phyloP scores from a whole-genome alignment of 2,113 vertebrate species.

The Prinia subflava region DNA sequence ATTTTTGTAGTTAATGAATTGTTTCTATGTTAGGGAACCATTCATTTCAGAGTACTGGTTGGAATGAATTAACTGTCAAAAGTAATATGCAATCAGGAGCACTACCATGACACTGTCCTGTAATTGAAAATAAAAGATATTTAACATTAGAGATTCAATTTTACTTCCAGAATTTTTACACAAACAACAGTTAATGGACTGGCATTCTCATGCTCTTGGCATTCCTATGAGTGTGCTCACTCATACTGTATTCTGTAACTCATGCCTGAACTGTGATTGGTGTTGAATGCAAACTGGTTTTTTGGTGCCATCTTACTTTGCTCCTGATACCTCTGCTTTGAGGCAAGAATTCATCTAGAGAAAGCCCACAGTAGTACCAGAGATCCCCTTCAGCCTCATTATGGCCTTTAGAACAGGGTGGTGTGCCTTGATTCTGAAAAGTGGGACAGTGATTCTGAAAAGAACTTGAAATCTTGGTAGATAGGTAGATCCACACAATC shows the following conservation, averaged over 20 bases:
- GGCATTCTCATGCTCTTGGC: background rate
- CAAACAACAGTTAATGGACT: background rate
- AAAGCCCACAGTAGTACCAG: background rate
- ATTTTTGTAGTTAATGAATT: background rate
- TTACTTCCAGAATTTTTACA: background rate
- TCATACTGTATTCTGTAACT: background rate
- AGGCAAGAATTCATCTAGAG: background rate
- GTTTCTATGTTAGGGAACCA: background rate
- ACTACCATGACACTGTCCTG: background rate
- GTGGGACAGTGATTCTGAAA: background rate
- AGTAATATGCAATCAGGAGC: background rate
- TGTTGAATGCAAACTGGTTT: background rate
- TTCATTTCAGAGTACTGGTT: background rate
- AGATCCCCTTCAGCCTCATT: background rate
- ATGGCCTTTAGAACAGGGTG: background rate
- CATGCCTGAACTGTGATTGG: background rate
- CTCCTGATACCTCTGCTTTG: background rate
- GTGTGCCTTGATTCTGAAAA: background rate
- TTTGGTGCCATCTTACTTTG: background rate
- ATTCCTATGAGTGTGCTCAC: background rate
- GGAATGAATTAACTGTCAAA: background rate
- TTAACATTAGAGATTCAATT: background rate
- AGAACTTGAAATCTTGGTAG: background rate
- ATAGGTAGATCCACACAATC: rapidly evolving
- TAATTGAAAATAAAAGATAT: background rate